Base-by-base conservation (phyloP, 1,140 invertebrate genomes). In the Pseudobourletiella spinata region DNA sequence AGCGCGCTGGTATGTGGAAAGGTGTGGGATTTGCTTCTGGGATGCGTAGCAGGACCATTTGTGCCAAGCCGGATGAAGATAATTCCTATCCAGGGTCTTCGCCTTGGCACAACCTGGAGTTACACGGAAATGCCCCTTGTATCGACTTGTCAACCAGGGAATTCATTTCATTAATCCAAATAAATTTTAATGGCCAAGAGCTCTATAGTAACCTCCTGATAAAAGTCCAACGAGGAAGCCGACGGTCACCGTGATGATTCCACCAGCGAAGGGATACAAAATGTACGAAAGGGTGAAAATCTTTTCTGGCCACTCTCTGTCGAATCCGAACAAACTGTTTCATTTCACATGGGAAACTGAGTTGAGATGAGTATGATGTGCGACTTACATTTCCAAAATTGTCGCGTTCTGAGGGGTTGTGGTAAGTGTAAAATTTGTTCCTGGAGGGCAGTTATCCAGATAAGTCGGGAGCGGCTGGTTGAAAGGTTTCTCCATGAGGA, bases 261-360 rank as follows among this genome's bases (percentile, higher is more conserved):
- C 59, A n/a, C 67, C 67, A 1, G 65, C 20, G 18, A 64, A 30
- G 11, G 67, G 44, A 48, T 66, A 68, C 2, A 68, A 43, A 20
- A 66, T 58, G 32, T 68, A 68, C 0, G 64, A 66, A 16, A 68
- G 20, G 29, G 67, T 60, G 29, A 44, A 68, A 1, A 68, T 2
- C 28, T 66, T 68, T 1, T 59, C 57, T n/a, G 67, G 67, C 59
- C 60, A 68, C 4, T 63, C 60, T 30, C 67, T 68, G 24, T 14
- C 55, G 54, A 61, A 32, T 3, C 22, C 3, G 28, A 22, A 39
- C 18, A 25, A 46, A 57, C 11, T 4, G n/a, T 8, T 3, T 20
- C n/a, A 46, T 8, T 8, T 20, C 6, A 46, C 4, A 20, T 8
- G 24, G 4, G 24, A 20, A 20, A 29, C 46, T 29, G 20, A 65